Percentiles rank a stretch among this genome's conserved stretches.
phyloP scores from a whole-genome alignment of 2,888 invertebrate species.

The Magallana nippona region DNA sequence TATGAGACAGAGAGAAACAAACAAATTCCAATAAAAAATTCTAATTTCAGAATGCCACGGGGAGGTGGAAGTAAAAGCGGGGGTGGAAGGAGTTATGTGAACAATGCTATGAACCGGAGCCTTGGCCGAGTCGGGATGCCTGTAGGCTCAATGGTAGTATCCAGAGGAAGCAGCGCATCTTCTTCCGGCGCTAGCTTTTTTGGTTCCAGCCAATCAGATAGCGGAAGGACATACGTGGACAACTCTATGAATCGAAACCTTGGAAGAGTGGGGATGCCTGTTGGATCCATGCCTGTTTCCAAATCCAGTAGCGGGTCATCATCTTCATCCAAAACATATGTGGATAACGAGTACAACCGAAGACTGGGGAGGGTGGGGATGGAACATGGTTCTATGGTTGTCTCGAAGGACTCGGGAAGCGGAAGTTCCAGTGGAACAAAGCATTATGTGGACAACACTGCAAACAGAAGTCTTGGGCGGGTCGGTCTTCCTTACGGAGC shows the following conservation, averaged over 20 bases:
- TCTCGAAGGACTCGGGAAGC: not conserved
- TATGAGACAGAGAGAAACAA: too few relatives aligned
- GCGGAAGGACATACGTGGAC: slow-evolving; percentile 41
- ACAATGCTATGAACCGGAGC: slow-evolving; percentile 19
- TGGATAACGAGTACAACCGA: slow-evolving; percentile 41
- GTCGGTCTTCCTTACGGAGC: slow-evolving; percentile 52
- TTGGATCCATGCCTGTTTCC: slow-evolving; percentile 45
- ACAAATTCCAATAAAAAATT: too few relatives aligned
- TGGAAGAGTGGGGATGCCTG: slow-evolving; percentile 49
- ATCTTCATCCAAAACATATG: slow-evolving; percentile 37
- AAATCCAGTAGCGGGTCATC: not conserved
- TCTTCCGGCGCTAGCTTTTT: not conserved
- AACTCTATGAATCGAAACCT: slow-evolving; percentile 40
- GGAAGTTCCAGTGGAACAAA: not conserved
- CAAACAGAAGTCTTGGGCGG: slow-evolving; percentile 49
- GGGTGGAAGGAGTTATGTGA: slow-evolving; percentile 30
- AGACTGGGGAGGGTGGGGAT: slow-evolving; percentile 45
- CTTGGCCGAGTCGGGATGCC: slow-evolving; percentile 33
- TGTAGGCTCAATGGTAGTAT: not conserved
- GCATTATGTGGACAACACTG: slow-evolving; percentile 49
- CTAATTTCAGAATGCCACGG: not conserved
- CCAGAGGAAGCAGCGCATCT: not conserved
- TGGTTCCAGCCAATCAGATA: not conserved
- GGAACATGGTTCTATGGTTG: slow-evolving; percentile 36
- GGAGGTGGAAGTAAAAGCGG: not conserved